Evolutionary conservation across 2,797 vertebrate species (phyloP).

Genomic region (Dipus sagitta): DNA sequence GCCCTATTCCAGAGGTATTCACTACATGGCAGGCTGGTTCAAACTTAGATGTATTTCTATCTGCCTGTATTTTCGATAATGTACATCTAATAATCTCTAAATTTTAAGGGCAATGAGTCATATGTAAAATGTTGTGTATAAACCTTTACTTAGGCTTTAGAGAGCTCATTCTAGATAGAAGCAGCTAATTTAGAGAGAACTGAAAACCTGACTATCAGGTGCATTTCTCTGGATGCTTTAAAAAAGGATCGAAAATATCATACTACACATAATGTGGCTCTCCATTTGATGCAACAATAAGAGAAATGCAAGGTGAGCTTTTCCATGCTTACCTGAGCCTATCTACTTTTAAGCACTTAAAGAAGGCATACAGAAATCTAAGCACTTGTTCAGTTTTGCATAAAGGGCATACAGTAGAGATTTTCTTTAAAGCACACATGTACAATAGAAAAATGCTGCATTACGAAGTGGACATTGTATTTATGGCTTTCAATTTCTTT

Average conservation of each 20-base stretch:
- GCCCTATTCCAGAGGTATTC: conserved; percentile 36
- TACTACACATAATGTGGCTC: conserved; percentile 42
- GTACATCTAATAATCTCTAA: conserved; percentile 48
- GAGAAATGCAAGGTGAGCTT: conserved; percentile 50
- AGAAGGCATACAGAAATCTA: conserved; percentile 11
- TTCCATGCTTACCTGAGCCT: neutral
- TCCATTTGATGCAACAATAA: conserved; percentile 22
- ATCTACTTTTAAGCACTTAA: conserved; percentile 64
- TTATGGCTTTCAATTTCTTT: conserved; percentile 32
- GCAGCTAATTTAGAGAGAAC: conserved; percentile 74
- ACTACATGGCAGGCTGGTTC: conserved; percentile 43
- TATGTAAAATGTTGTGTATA: conserved; percentile 53
- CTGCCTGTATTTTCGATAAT: conserved; percentile 57
- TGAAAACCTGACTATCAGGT: conserved; percentile 63
- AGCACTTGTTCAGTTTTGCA: neutral
- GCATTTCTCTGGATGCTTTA: conserved; percentile 55
- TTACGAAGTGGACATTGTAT: conserved; percentile 47
- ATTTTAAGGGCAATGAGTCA: conserved; percentile 61
- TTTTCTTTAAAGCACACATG: conserved; percentile 51
- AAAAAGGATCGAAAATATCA: conserved; percentile 35
- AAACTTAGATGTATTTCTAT: conserved; percentile 54
- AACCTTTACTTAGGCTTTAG: conserved; percentile 63
- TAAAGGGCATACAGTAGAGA: conserved; percentile 34
- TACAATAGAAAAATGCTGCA: conserved; percentile 27
- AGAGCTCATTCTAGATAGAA: conserved; percentile 49